Conservation (phyloP, 2,797 vertebrate species). For the Hapalemur alaotrensis region DNA sequence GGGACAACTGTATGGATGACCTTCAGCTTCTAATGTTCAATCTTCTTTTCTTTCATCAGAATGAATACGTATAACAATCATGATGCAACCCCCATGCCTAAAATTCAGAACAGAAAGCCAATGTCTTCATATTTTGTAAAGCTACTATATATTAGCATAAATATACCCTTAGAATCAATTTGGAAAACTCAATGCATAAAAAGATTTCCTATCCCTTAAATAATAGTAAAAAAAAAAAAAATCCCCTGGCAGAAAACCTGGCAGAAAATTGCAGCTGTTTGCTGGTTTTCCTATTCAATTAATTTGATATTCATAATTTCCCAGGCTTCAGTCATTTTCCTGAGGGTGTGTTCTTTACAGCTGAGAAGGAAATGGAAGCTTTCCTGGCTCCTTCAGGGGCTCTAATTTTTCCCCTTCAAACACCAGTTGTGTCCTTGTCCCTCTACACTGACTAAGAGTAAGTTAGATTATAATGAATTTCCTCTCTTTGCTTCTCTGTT, state of each 20-base stretch:
- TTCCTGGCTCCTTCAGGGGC: neutral
- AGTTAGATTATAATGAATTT: constrained; percentile 32
- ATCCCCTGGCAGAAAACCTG: constrained; percentile 32
- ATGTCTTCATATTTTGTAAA: constrained; percentile 19
- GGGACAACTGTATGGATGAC: constrained; percentile 86
- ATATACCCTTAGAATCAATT: constrained; percentile 27
- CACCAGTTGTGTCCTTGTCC: neutral
- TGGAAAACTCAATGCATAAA: constrained; percentile 49
- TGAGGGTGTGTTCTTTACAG: neutral
- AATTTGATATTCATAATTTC: constrained; percentile 45
- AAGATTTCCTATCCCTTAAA: constrained; percentile 41
- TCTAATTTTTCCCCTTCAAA: neutral
- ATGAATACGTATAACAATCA: constrained; percentile 62
- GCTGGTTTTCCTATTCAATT: neutral
- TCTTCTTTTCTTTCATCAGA: constrained; percentile 79
- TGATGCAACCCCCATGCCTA: neutral
- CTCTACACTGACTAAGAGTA: neutral
- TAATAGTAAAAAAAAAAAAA: neutral
- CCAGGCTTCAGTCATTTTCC: constrained; percentile 21
- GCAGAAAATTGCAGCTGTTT: constrained; percentile 21
- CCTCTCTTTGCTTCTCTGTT: neutral
- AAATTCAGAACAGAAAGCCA: constrained; percentile 38
- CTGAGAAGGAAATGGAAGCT: constrained; percentile 23
- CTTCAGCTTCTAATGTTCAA: constrained; percentile 82
- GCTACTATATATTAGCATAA: constrained; percentile 1